Percentiles rank a stretch among this genome's conserved stretches.
These are phyloP conservation scores for Prionailurus viverrinus DNA, from an alignment of 2,113 vertebrate species.

Conservation along the genomic window DNA sequence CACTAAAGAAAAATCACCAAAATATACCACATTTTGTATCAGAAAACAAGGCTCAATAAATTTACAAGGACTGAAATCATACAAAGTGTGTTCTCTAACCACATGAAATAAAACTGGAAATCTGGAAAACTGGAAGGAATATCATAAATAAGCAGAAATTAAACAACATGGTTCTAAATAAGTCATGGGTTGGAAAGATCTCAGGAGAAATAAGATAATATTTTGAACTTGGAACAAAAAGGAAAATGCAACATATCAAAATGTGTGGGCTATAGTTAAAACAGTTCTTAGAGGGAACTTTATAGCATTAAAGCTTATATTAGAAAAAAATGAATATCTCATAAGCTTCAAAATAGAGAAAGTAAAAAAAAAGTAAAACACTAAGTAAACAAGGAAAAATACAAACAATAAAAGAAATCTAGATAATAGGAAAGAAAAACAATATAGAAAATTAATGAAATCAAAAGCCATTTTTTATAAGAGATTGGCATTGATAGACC, in stretches of 20 bases:
- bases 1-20: not conserved
- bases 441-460: slow-evolving; percentile 20
- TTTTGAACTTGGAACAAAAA: slow-evolving; percentile 49
- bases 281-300: not conserved
- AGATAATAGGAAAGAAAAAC: not conserved
- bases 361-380: not conserved
- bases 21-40: not conserved
- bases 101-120: slow-evolving; percentile 16
- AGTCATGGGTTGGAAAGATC: not conserved
- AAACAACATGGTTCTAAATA: not conserved
- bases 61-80: not conserved
- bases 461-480: not conserved
- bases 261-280: not conserved
- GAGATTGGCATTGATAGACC: not conserved
- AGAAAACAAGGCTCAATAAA: slow-evolving; percentile 2
- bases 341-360: not conserved
- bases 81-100: not conserved
- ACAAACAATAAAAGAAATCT: not conserved
- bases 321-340: not conserved
- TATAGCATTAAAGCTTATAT: not conserved
- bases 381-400: not conserved
- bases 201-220: not conserved
- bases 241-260: slow-evolving; percentile 51
- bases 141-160: not conserved
- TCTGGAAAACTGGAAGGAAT: not conserved